These are phyloP conservation scores for Orchesella flavescens DNA, from an alignment of 2,888 invertebrate species.

Conservation along the genomic window DNA sequence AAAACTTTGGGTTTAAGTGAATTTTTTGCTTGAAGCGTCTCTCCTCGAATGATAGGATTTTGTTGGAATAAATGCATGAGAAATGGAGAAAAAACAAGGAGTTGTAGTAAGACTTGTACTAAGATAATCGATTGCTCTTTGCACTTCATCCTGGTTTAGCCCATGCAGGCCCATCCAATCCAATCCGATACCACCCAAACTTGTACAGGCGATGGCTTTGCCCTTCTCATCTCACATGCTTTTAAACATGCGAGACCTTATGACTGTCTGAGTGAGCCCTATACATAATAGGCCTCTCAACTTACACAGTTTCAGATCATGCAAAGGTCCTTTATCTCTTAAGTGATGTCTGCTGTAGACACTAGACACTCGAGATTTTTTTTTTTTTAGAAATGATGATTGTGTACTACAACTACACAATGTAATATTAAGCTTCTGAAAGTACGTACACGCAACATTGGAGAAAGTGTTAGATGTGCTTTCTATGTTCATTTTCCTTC, in stretches of 20 bases:
- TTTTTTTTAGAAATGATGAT: constrained; percentile 17
- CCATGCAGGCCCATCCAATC: background rate
- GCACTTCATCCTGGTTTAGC: constrained; percentile 40
- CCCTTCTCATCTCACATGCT: background rate
- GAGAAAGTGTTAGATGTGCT: background rate
- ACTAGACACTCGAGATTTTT: constrained; percentile 21
- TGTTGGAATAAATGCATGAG: constrained; percentile 47
- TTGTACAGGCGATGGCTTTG: background rate
- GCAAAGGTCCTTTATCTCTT: background rate
- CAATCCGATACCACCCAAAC: background rate
- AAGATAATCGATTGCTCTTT: constrained; percentile 57
- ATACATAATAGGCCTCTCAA: background rate
- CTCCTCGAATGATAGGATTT: constrained; percentile 42
- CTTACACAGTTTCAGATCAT: background rate
- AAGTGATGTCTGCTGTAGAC: constrained; percentile 47
- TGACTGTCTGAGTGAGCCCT: background rate
- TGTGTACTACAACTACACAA: background rate
- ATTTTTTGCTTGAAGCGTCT: constrained; percentile 42
- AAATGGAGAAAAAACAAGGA: constrained; percentile 27
- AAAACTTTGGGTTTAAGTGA: constrained; percentile 32
- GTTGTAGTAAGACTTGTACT: constrained; percentile 22
- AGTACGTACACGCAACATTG: constrained; percentile 23
- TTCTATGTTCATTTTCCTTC: constrained; percentile 2
- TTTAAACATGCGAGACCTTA: background rate
- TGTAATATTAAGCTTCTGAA: constrained; percentile 5